Evolutionary conservation across 2,888 invertebrate species (phyloP).

Genomic region (Zhuqinia jingwanae): DNA sequence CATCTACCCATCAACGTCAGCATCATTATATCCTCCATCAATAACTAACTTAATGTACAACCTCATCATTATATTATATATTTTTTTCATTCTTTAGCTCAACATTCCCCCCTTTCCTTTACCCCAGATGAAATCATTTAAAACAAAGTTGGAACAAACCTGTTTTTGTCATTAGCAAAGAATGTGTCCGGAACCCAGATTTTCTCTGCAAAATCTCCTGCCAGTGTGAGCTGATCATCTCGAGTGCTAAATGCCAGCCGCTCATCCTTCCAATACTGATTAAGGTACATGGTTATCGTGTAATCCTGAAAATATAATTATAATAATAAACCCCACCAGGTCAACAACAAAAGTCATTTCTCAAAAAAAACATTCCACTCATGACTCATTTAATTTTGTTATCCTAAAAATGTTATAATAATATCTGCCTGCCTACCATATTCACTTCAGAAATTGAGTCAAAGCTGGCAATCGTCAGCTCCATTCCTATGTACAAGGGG

Average conservation of each 20-base stretch:
- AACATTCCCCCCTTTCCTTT: not conserved
- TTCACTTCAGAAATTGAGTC: slow-evolving; percentile 85
- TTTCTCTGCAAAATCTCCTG: slow-evolving; percentile 84
- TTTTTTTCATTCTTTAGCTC: not conserved
- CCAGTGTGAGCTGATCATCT: slow-evolving; percentile 82
- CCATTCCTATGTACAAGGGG: slow-evolving; percentile 83
- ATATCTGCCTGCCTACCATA: slow-evolving; percentile 82
- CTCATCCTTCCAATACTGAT: slow-evolving; percentile 85
- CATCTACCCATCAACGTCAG: not conserved
- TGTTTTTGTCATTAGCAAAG: slow-evolving; percentile 84
- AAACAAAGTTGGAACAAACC: slow-evolving; percentile 73
- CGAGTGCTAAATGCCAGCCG: slow-evolving; percentile 82
- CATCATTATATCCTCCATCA: not conserved
- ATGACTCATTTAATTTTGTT: too few species aligned
- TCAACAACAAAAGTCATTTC: not conserved
- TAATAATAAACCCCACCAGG: slow-evolving; percentile 27
- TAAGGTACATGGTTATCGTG: slow-evolving; percentile 84
- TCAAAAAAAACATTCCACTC: not conserved
- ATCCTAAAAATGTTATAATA: not conserved
- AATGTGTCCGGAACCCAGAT: slow-evolving; percentile 85
- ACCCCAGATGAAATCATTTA: too few species aligned
- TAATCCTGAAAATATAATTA: slow-evolving; percentile 82
- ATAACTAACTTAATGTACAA: too few species aligned
- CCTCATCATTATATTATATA: not conserved
- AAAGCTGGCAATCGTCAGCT: slow-evolving; percentile 84